These are phyloP conservation scores for Pionites leucogaster DNA, from an alignment of 2,113 vertebrate genomes.

Conservation along the genomic window DNA sequence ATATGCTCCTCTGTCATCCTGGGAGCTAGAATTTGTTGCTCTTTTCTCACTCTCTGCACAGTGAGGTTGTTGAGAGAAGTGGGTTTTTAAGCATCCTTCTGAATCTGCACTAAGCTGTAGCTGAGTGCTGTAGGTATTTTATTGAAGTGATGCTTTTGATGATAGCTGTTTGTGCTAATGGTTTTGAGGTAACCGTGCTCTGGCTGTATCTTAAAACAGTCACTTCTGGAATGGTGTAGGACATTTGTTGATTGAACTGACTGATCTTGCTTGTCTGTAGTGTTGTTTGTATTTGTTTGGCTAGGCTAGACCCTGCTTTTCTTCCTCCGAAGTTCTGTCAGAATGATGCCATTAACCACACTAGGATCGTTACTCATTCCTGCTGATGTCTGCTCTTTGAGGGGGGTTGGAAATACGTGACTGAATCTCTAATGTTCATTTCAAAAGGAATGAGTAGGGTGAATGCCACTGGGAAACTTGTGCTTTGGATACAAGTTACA, in stretches of 20 bases:
- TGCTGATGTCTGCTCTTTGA: conserved; percentile 38
- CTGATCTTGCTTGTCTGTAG: background rate
- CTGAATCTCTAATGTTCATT: background rate
- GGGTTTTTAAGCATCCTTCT: background rate
- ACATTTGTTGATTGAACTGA: conserved; percentile 3
- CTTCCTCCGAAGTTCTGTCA: background rate
- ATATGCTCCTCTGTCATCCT: background rate
- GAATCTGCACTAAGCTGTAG: background rate
- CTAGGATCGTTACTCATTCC: background rate
- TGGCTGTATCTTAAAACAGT: background rate
- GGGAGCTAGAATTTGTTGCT: background rate
- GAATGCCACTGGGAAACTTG: background rate
- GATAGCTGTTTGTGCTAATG: background rate
- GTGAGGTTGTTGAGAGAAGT: background rate
- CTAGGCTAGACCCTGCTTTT: background rate
- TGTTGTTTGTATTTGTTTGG: conserved; percentile 31
- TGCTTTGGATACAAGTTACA: background rate
- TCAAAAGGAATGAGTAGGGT: background rate
- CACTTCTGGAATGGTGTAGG: background rate
- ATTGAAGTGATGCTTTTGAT: background rate
- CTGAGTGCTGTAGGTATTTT: background rate
- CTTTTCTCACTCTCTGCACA: background rate
- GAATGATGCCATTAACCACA: background rate
- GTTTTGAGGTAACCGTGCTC: background rate
- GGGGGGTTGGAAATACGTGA: background rate